These are phyloP conservation scores for Mus spretus DNA, from an alignment of 2,797 vertebrate genomes.

Conservation along the genomic window DNA sequence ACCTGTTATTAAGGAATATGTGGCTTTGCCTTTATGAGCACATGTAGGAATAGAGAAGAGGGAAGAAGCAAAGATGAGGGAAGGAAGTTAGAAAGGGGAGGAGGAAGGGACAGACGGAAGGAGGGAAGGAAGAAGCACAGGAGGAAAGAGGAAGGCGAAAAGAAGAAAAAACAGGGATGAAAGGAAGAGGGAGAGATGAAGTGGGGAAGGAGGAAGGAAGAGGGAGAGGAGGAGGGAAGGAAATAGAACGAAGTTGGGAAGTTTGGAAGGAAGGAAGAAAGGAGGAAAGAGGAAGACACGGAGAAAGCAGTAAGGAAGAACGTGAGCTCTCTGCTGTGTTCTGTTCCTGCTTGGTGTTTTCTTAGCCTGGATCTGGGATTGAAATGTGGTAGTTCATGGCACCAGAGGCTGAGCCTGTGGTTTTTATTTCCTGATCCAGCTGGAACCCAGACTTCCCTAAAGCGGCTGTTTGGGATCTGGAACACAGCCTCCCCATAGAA, in stretches of 20 bases:
- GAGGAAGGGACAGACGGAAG: not conserved
- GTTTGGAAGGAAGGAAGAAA: not conserved
- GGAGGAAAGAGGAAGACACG: no score
- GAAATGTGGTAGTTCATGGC: not conserved
- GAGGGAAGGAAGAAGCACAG: not conserved
- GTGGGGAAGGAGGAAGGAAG: not conserved
- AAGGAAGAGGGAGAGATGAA: not conserved
- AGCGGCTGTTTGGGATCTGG: slow-evolving; percentile 45
- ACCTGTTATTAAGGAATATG: not conserved
- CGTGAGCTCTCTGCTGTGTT: not conserved
- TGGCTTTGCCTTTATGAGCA: not conserved
- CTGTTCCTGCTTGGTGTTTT: not conserved
- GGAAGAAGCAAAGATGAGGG: not conserved
- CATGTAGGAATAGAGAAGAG: not conserved
- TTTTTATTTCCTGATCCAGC: slow-evolving; percentile 14
- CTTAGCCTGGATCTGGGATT: not conserved
- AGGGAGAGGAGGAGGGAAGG: no score
- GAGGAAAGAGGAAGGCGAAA: not conserved
- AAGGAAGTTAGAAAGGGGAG: not conserved
- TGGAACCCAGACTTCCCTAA: not conserved
- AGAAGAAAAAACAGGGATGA: not conserved
- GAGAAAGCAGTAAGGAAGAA: not conserved
- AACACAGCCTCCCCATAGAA: not conserved
- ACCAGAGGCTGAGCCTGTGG: not conserved
- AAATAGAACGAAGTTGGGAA: not conserved